Evolutionary conservation across 1,140 invertebrate genomes (phyloP).

Genomic region (Rhagoletis pomonella): DNA sequence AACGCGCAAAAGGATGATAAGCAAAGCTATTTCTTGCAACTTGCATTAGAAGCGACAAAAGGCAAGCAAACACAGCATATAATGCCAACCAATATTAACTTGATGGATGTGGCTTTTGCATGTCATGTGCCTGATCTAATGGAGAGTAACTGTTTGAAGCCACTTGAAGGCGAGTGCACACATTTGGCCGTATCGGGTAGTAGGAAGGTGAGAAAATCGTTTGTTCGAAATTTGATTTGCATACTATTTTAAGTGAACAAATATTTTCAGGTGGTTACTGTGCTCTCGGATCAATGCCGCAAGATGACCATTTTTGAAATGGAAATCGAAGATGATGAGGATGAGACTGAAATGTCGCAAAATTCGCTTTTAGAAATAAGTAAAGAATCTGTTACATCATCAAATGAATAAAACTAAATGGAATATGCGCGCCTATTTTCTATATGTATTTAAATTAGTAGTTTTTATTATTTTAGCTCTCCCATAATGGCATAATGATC

Average conservation of each 20-base stretch:
- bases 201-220: constrained; percentile 80
- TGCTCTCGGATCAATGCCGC: constrained; percentile 85
- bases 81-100: constrained; percentile 73
- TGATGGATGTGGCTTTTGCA: constrained; percentile 75
- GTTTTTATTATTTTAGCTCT: too few species aligned
- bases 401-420: constrained; percentile 55
- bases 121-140: constrained; percentile 75
- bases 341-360: constrained; percentile 81
- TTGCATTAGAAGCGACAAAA: constrained; percentile 76
- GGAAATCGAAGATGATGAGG: constrained; percentile 93
- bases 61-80: constrained; percentile 72
- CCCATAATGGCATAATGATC: too few species aligned
- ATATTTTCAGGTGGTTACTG: constrained; percentile 78
- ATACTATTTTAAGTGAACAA: constrained; percentile 2
- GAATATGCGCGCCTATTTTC: not conserved
- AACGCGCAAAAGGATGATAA: constrained; percentile 76
- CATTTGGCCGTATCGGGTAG: constrained; percentile 89
- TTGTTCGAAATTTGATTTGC: constrained; percentile 25
- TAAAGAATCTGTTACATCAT: constrained; percentile 65
- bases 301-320: constrained; percentile 93
- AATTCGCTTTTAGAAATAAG: constrained; percentile 71
- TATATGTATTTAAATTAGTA: not conserved
- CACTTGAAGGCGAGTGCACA: constrained; percentile 84
- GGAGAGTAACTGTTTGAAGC: constrained; percentile 76
- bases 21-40: constrained; percentile 80